Evolutionary conservation across 2,113 vertebrate genomes (phyloP), one percentile per base, ranked within the genome.

Genomic region (Leptobrachium leishanense): DNA sequence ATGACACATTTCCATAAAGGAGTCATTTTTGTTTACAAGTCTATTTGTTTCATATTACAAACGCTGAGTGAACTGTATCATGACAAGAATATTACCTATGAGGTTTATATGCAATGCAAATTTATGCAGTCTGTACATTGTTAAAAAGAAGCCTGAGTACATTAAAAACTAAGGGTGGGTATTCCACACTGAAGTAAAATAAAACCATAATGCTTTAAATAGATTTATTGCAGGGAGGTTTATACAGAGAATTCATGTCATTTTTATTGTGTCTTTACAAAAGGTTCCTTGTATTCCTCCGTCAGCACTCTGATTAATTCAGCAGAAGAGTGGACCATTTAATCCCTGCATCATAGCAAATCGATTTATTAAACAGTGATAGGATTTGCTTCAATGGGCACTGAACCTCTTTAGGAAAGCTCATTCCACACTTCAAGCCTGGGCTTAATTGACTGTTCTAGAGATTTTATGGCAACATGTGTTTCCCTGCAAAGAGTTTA

Each of bases 391-490:
- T 53, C 77, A 74, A 74, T 46, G 40, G 53, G 70, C 72, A 66
- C 65, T 43, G 9, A 70, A 59, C 42, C 46, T 57, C 67, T 43
- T 80, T 2, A 59, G 76, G 10, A 12, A 0, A 15, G 68, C 12
- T 59, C 15, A 1, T 42, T 68, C 11, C 67, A 73, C 87, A 84
- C 81, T 69, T 83, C 80, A 31, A 44, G 31, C n/a, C 50, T 40
- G 8, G 20, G 46, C 85, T 82, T 86, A 87, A 90, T 87, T 87
- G 84, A 89, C 86, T 87, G 69, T 76, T 84, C 86, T 87, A 84
- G 85, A 84, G 39, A 87, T 88, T 87, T 89, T 85, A 88, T 88
- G 86, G 83, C 83, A 85, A 90, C 88, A 88, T 86, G 85, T 89
- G 88, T 88, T 89, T 88, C 83, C 83, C 83, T 70, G 87, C 86